Evolutionary conservation across 2,113 vertebrate genomes (phyloP).

Genomic region (Scortum barcoo): DNA sequence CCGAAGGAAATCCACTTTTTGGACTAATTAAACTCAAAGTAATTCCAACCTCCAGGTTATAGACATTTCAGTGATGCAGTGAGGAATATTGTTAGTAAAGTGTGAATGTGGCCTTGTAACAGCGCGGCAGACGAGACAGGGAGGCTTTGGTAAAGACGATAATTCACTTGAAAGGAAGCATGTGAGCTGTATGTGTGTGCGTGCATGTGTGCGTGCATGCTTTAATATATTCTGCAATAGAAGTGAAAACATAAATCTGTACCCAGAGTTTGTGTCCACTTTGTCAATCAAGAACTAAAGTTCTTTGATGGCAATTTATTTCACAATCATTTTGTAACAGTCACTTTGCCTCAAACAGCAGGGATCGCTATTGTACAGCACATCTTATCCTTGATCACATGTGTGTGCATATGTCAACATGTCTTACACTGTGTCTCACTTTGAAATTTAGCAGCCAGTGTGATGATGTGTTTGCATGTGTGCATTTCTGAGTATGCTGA

Average conservation of each 20-base stretch:
- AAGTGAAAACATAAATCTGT: background rate
- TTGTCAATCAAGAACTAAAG: background rate
- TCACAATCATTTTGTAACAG: background rate
- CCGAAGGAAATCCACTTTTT: slow-evolving; percentile 57
- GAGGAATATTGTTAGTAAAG: slow-evolving; percentile 74
- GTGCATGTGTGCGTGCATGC: background rate
- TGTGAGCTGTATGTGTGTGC: background rate
- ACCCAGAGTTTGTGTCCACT: background rate
- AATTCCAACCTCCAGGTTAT: slow-evolving; percentile 27
- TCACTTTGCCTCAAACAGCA: background rate
- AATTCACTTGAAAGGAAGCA: slow-evolving; percentile 30
- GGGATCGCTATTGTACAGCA: background rate
- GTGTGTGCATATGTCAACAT: background rate
- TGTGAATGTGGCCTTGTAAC: slow-evolving; percentile 41
- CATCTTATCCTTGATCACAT: background rate
- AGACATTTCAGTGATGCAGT: slow-evolving; percentile 74
- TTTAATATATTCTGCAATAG: background rate
- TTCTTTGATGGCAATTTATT: background rate
- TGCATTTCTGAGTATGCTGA: background rate
- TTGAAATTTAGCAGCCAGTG: background rate
- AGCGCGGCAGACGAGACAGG: slow-evolving; percentile 12
- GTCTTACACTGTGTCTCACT: background rate
- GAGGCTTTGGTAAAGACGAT: slow-evolving; percentile 19
- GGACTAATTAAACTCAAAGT: slow-evolving; percentile 54
- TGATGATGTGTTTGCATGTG: background rate